Evolutionary conservation across 2,888 invertebrate species (phyloP).

Genomic region (Syritta pipiens): DNA sequence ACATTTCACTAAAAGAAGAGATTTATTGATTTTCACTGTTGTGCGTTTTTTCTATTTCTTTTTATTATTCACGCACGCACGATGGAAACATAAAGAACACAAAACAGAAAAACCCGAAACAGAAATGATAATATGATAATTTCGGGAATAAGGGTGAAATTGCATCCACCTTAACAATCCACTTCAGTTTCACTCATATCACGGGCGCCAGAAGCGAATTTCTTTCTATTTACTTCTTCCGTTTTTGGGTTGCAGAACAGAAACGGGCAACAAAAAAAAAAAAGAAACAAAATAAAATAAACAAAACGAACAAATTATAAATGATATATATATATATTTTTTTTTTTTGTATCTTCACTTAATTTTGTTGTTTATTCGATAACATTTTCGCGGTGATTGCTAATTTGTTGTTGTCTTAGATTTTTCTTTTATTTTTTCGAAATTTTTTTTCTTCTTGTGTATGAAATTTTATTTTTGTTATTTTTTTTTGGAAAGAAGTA

Average conservation of each 20-base stretch:
- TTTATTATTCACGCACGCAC: conserved; percentile 57
- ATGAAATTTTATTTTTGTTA: conserved; percentile 54
- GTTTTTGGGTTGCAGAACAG: conserved; percentile 5
- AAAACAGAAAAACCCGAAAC: conserved; percentile 27
- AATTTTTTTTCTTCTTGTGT: conserved; percentile 33
- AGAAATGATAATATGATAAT: conserved; percentile 39
- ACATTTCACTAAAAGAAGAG: conserved; percentile 19
- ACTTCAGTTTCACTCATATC: conserved; percentile 53
- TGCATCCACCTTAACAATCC: conserved; percentile 62
- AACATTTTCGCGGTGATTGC: conserved; percentile 57
- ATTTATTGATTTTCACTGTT: conserved; percentile 56
- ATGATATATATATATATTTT: no score
- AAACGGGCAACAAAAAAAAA: conserved; percentile 12
- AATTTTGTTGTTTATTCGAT: conserved; percentile 62
- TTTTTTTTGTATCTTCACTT: conserved; percentile 52
- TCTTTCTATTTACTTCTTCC: conserved; percentile 38
- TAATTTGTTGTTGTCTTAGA: conserved; percentile 40
- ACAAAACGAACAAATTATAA: no score
- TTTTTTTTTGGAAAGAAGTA: conserved; percentile 71
- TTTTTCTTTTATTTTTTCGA: conserved; percentile 38
- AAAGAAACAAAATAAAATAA: conserved; percentile 13
- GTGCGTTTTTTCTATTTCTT: conserved; percentile 32
- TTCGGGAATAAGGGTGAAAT: conserved; percentile 59
- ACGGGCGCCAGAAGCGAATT: conserved; percentile 27
- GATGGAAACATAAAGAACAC: conserved; percentile 1